Evolutionary conservation across 2,113 vertebrate genomes (phyloP).

Genomic region (Apeltes quadracus): DNA sequence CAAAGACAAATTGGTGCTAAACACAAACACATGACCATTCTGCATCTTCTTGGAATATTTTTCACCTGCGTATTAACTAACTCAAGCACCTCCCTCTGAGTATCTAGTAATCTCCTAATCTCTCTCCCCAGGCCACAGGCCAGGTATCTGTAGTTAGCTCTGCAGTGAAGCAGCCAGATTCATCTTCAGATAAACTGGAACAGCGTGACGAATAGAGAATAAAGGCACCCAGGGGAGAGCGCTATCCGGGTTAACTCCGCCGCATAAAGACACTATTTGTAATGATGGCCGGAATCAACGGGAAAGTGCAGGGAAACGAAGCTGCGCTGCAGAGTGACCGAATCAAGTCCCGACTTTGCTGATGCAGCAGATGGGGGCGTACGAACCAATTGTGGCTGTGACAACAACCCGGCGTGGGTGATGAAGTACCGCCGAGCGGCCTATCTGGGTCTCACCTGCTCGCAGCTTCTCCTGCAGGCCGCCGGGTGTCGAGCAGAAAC

Average conservation of each 20-base stretch:
- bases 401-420: constrained; percentile 73
- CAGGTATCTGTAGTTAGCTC: constrained; percentile 66
- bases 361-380: constrained; percentile 71
- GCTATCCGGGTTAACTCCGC: constrained; percentile 79
- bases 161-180: constrained; percentile 66
- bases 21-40: constrained; percentile 15
- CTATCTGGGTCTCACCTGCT: constrained; percentile 78
- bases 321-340: constrained; percentile 71
- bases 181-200: constrained; percentile 78
- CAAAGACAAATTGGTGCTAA: constrained; percentile 25
- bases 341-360: constrained; percentile 76
- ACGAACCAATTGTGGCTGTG: constrained; percentile 76
- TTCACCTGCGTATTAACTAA: constrained; percentile 45
- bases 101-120: constrained; percentile 63
- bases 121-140: constrained; percentile 51
- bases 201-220: constrained; percentile 83
- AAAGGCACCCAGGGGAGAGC: constrained; percentile 72
- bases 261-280: constrained; percentile 73
- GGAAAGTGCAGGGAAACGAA: constrained; percentile 53
- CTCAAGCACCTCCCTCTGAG: constrained; percentile 31
- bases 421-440: constrained; percentile 72
- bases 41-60: constrained; percentile 47
- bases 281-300: constrained; percentile 67
- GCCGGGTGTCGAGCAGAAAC: constrained; percentile 35
- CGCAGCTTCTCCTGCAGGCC: constrained; percentile 37